Evolutionary conservation across 2,888 invertebrate genomes (phyloP), one percentile per base, ranked within the genome.

Genomic region (Poecilobothrus nobilitatus): DNA sequence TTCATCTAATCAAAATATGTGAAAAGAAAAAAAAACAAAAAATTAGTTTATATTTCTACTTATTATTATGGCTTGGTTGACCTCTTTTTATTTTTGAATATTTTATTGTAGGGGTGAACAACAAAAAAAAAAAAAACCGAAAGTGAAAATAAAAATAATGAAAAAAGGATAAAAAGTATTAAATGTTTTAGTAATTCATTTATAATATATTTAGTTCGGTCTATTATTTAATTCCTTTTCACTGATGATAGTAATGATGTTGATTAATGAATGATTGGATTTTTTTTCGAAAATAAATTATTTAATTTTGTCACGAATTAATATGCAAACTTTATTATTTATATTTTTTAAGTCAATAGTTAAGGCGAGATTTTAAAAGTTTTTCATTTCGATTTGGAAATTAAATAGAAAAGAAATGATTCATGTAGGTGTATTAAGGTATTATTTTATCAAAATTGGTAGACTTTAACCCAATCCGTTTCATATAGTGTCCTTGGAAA

Each of bases 231-330:
- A 53, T 9, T 53, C 18, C 53, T 4, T 53, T 53, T 18, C 15
- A 18, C 53, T 53, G 53, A 53, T 53, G 53, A 53, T 53, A 27
- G 53, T 53, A 15, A 53, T 53, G 53, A 53, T 12, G 2, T 12
- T 12, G 15, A 53, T 53, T 2, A 53, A 27, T 27, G 27, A 27
- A 27, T 27, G 5, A 27, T 27, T 27, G 5, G 5, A 27, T 27
- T 27, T 2, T n/a, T 27, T 27, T 27, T 2, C 3, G 27, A 27
- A 27, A 27, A 27, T 2, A 53, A 53, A 53, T 53, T 53, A 53
- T 53, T 53, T 53, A 53, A 53, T 53, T 53, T 53, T 53, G 53
- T 53, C 53, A 53, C 53, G 18, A 53, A 53, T 53, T 53, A 53
- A n/a, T 27, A 53, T 53, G n/a, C 2, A 6, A 18, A 53, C 18